Evolutionary conservation across 2,113 vertebrate genomes (phyloP).

Genomic region (Corapipo altera): DNA sequence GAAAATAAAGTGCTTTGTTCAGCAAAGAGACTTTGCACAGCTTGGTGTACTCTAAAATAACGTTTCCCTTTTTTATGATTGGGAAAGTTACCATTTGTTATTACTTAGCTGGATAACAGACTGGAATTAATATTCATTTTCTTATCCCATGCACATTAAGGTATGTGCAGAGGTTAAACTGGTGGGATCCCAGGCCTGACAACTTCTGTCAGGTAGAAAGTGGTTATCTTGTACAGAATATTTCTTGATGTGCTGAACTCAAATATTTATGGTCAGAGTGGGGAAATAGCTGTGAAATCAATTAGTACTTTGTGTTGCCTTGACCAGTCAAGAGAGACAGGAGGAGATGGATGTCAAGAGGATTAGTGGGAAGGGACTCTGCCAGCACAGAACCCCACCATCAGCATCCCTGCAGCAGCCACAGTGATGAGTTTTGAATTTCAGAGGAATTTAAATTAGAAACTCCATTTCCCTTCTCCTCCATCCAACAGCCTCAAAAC

Average conservation of each 20-base stretch:
- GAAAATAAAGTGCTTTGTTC: background rate
- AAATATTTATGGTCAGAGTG: slow-evolving; percentile 34
- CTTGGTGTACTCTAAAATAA: background rate
- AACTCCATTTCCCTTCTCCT: background rate
- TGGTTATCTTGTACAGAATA: background rate
- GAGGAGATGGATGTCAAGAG: background rate
- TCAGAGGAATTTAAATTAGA: background rate
- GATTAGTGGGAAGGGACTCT: background rate
- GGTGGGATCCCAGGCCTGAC: background rate
- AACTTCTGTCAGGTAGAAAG: slow-evolving; percentile 4
- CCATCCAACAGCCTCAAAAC: background rate
- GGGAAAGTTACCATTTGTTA: background rate
- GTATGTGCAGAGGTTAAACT: background rate
- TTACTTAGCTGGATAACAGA: background rate
- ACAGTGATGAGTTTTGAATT: background rate
- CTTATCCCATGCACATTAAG: background rate
- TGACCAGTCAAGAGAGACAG: background rate
- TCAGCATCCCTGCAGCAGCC: background rate
- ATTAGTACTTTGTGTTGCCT: slow-evolving; percentile 28
- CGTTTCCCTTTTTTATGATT: background rate
- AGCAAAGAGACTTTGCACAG: background rate
- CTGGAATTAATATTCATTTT: background rate
- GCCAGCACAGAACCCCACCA: background rate
- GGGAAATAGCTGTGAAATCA: slow-evolving; percentile 56
- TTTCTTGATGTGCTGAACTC: slow-evolving; percentile 14